phyloP scores from a whole-genome alignment of 2,113 vertebrate genomes.

The Anolis sagrei region DNA sequence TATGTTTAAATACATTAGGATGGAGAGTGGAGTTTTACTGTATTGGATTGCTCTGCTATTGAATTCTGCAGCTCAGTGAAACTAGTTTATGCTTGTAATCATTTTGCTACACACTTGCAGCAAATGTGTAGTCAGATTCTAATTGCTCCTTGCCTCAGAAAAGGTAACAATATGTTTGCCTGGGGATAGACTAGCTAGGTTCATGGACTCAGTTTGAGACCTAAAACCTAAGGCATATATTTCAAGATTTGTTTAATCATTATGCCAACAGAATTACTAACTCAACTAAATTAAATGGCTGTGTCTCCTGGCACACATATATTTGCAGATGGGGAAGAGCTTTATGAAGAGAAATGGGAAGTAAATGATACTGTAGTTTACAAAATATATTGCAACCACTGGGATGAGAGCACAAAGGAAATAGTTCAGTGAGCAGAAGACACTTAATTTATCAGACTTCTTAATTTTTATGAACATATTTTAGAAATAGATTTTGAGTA shows the following conservation, averaged over 20 bases:
- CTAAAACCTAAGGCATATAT: neutral
- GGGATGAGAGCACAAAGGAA: neutral
- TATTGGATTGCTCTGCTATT: neutral
- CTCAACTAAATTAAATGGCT: neutral
- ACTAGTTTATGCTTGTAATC: neutral
- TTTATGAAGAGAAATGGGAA: neutral
- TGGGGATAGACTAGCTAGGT: neutral
- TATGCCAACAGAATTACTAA: neutral
- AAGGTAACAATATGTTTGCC: neutral
- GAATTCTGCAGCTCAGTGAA: neutral
- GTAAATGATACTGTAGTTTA: neutral
- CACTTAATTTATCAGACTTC: no score
- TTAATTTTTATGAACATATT: neutral
- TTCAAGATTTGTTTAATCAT: neutral
- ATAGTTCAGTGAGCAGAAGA: neutral
- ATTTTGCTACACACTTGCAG: neutral
- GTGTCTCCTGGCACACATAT: neutral
- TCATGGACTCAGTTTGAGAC: neutral
- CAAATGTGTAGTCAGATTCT: neutral
- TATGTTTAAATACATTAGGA: neutral
- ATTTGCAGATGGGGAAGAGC: neutral
- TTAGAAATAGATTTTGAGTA: neutral
- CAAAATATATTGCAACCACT: neutral
- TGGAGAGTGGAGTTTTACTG: neutral
- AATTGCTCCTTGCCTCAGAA: neutral